Evolutionary conservation across 1,140 invertebrate genomes (phyloP).

Genomic region (Papilio machaon): DNA sequence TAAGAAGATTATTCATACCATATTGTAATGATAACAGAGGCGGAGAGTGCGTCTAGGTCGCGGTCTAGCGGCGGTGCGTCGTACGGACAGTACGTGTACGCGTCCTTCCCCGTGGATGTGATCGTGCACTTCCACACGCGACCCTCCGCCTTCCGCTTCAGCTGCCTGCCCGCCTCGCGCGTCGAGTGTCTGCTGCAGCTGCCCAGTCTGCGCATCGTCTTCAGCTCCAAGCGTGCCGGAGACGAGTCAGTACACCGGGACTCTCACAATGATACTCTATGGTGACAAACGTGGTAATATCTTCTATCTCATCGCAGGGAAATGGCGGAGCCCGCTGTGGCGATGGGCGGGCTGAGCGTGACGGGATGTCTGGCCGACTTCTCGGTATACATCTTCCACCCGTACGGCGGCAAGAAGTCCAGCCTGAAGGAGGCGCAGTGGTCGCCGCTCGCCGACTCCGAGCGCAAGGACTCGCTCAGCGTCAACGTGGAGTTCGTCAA

Average conservation of each 20-base stretch:
- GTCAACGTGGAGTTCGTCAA: conserved; percentile 99
- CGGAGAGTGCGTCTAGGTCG: conserved; percentile 46
- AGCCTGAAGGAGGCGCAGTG: conserved; percentile 92
- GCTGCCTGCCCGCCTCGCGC: conserved; percentile 96
- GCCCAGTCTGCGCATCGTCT: conserved; percentile 96
- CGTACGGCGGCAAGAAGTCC: conserved; percentile 94
- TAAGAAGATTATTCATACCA: not conserved
- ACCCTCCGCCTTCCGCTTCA: conserved; percentile 97
- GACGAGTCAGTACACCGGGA: conserved; percentile 81
- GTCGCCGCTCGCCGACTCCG: conserved; percentile 93
- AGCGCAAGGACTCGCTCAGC: conserved; percentile 96
- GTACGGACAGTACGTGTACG: conserved; percentile 91
- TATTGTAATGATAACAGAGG: conserved; percentile 38
- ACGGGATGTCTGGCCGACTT: conserved; percentile 98
- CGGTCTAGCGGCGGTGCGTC: conserved; percentile 71
- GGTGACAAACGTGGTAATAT: too few relatives aligned
- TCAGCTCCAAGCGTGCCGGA: conserved; percentile 94
- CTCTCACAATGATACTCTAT: not conserved
- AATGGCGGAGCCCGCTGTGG: conserved; percentile 84
- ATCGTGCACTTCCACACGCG: conserved; percentile 99
- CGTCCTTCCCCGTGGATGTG: conserved; percentile 98
- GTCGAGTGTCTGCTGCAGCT: conserved; percentile 98
- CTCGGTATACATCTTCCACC: conserved; percentile 98
- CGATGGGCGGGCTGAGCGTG: conserved; percentile 94
- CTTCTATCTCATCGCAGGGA: conserved; percentile 80